phyloP scores from a whole-genome alignment of 2,113 vertebrate genomes.

The Syrrhaptes paradoxus region DNA sequence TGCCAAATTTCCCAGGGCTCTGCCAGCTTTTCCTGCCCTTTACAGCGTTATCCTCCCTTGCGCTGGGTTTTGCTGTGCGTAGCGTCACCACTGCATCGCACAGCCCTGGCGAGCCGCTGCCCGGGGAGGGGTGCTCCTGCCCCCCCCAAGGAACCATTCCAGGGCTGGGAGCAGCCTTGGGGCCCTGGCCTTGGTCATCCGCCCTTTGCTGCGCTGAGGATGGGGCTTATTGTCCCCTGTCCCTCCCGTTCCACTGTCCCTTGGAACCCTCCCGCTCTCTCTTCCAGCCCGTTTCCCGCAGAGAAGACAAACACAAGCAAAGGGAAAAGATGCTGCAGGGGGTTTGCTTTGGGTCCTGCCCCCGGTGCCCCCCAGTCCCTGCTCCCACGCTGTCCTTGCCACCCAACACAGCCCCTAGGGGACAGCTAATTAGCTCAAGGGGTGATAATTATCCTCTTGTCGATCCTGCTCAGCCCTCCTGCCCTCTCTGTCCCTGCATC shows the following conservation, averaged over 20 bases:
- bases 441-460: neutral
- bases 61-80: fast-evolving
- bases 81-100: fast-evolving
- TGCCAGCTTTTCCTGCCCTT: neutral
- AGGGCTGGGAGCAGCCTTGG: fast-evolving
- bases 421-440: neutral
- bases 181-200: neutral
- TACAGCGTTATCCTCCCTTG: neutral
- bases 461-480: neutral
- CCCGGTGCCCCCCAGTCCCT: neutral
- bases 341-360: neutral
- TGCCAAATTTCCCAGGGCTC: neutral
- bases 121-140: neutral
- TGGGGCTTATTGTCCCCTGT: fast-evolving
- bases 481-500: neutral
- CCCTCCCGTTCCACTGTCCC: fast-evolving
- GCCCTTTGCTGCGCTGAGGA: neutral
- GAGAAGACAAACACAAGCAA: neutral
- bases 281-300: fast-evolving
- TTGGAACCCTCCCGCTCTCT: fast-evolving
- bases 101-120: neutral
- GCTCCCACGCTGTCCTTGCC: neutral
- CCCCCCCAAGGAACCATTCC: fast-evolving
- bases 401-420: fast-evolving
- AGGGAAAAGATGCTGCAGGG: fast-evolving